Base-by-base conservation (phyloP, 2,888 invertebrate species). In the Nasonovia ribisnigri region DNA sequence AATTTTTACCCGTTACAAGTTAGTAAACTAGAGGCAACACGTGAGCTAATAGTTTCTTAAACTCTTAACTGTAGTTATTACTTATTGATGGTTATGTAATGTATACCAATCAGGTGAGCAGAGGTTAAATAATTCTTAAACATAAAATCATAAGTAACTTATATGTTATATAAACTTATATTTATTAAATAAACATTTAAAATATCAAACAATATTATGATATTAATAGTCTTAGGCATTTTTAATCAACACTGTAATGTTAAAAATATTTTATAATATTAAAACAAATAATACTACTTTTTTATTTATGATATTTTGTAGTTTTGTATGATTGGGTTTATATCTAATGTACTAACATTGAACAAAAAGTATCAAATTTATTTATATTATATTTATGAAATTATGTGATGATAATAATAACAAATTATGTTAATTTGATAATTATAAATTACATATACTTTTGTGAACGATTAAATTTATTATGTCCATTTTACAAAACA, bases 401-500 rank as follows among this genome's bases (percentile, higher is more conserved):
- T 43, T 20, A 16, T 60, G 43, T 88, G 13, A 60, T 87, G 3
- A 60, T 60, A 48, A 88, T 36, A 67, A 48, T 36, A 86, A 92
- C 20, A 42, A 57, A 42, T 48, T 48, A 48, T 67, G 51, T 60
- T 60, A 60, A 60, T 60, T 84, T 84, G 20, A 86, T 86, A 24
- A 26, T 57, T 43, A 57, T n/a, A 86, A 24, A 57, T 84, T n/a
- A 57, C 46, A 84, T 91, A 46, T 60, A 46, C 26, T 60, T 87
- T 48, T 92, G 36, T 92, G 60, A 54, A 88, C 29, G 43, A 77
- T n/a, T 84, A 60, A 57, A 67, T 60, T 16, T 77, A 24, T 26
- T 48, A 67, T 92, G 92, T 92, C 88, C 87, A 88, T 92, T 92
- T 92, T 88, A 92, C 92, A 92, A 92, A 92, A 92, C 29, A 24